phyloP scores from a whole-genome alignment of 2,113 vertebrate species.

The Cettia cetti region DNA sequence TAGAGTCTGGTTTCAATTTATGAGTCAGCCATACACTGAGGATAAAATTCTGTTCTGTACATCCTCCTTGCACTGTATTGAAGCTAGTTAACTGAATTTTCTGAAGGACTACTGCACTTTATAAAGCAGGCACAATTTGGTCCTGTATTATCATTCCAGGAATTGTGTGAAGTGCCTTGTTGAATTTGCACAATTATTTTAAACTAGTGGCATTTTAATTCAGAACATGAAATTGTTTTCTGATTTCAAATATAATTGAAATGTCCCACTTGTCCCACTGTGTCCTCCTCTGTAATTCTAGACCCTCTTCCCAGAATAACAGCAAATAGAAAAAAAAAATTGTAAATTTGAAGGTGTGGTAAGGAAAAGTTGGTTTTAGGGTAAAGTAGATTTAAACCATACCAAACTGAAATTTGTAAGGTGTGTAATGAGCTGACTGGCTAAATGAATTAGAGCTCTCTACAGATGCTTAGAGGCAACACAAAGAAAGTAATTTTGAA shows the following conservation, averaged over 20 bases:
- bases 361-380: not conserved
- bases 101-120: not conserved
- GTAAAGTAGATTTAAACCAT: not conserved
- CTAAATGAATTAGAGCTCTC: not conserved
- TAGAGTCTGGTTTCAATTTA: not conserved
- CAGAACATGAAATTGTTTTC: not conserved
- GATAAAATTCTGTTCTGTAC: not conserved
- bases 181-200: not conserved
- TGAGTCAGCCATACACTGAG: not conserved
- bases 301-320: not conserved
- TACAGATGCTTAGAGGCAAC: not conserved
- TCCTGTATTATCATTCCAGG: not conserved
- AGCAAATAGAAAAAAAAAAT: not conserved
- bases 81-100: not conserved
- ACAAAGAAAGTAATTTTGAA: not conserved
- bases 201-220: not conserved
- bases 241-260: not conserved
- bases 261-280: not conserved
- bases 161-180: not conserved
- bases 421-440: not conserved
- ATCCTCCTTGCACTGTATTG: not conserved
- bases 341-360: not conserved
- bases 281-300: not conserved
- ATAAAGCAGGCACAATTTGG: not conserved
- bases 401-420: not conserved